Evolutionary conservation across 1,140 invertebrate species (phyloP).

Genomic region (Aphidius gifuensis): DNA sequence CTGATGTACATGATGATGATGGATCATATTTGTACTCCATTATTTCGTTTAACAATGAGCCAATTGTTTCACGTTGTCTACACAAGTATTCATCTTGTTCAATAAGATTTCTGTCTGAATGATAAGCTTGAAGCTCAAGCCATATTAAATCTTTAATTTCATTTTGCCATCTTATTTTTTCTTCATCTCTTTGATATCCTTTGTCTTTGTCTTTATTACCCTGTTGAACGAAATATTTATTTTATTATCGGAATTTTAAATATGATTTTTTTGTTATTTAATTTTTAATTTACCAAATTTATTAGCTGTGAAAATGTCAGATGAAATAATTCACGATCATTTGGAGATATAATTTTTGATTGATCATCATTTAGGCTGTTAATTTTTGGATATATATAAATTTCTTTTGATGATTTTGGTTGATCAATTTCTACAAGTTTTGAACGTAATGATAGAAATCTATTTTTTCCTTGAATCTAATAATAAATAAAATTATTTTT

Average conservation of each 20-base stretch:
- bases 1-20: constrained; percentile 4
- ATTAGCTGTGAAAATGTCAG: constrained; percentile 42
- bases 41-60: constrained; percentile 69
- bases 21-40: constrained; percentile 64
- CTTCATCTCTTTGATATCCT: constrained; percentile 66
- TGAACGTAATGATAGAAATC: constrained; percentile 72
- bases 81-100: constrained; percentile 78
- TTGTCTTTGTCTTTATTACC: constrained; percentile 38
- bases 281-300: constrained; percentile 33
- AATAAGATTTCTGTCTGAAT: constrained; percentile 66
- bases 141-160: constrained; percentile 86
- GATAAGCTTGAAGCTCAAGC: constrained; percentile 82
- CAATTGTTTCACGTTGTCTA: constrained; percentile 68
- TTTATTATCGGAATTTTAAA: not conserved
- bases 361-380: constrained; percentile 24
- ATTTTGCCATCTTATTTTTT: constrained; percentile 82
- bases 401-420: constrained; percentile 20
- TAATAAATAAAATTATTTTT: constrained; percentile 25
- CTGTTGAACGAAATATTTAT: constrained; percentile 14
- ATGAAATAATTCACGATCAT: constrained; percentile 42
- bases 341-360: constrained; percentile 25
- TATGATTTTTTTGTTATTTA: not conserved
- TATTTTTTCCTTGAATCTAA: constrained; percentile 65
- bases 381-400: not conserved
- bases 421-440: constrained; percentile 49